Evolutionary conservation across 2,113 vertebrate species (phyloP), one percentile per base, ranked within the genome.

Genomic region (Microcebus griseorufus): DNA sequence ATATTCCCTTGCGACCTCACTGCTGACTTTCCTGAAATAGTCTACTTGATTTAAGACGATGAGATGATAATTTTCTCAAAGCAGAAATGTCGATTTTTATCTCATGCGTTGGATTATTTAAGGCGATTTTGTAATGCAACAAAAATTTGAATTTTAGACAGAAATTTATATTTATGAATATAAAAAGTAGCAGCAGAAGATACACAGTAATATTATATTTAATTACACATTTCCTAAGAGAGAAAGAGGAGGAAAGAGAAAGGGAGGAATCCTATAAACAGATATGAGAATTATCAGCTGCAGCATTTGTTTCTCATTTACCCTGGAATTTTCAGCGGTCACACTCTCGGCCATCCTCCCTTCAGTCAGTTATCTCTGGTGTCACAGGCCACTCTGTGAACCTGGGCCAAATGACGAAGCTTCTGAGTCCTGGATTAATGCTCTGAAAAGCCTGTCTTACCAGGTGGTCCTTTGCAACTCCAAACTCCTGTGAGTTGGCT

Each of bases 381-480:
- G 25, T 10, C 12, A 25, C 23, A 37, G 73, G 39, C n/a, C 6
- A 42, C 4, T 53, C 76, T 14, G 14, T 22, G 34, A 92, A 3
- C 42, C 39, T 73, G 29, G 29, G 79, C 4, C 45, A 65, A 53
- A 60, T 8, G 48, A 48, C 29, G 17, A 76, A 29, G 23, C 51
- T 42, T 55, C 9, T 22, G 72, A 55, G 22, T 51, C n/a, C 17
- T 75, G 25, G 9, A 32, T 58, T 67, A 18, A 58, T 42, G 25
- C 58, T 86, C 53, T 90, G 12, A n/a, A 88, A 95, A 85, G 58
- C 10, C 29, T 34, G 29, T 90, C 92, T 93, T n/a, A 92, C 37
- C 86, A 93, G 95, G 95, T 96, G 94, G 96, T 96, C 82, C 72
- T 72, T 55, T 22, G 20, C 10, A 80, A 20, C 2, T 79, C 78